phyloP scores from a whole-genome alignment of 2,888 invertebrate species.

The Chymomyza fuscimana region DNA sequence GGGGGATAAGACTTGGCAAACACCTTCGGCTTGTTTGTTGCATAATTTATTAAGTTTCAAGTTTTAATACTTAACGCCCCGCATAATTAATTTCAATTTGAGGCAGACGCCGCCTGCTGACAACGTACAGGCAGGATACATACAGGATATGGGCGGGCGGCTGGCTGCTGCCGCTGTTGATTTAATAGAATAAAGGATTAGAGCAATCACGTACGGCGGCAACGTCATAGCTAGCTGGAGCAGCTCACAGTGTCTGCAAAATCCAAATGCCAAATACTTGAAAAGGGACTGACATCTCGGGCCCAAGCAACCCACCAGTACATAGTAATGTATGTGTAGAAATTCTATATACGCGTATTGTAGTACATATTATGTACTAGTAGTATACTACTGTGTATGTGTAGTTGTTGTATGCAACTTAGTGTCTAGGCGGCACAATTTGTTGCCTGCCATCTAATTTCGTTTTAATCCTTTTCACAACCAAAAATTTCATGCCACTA shows the following conservation, averaged over 20 bases:
- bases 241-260: background rate
- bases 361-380: background rate
- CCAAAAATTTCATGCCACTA: constrained; percentile 62
- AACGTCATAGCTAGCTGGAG: background rate
- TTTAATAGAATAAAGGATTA: constrained; percentile 13
- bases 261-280: constrained; percentile 1
- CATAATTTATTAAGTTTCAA: constrained; percentile 62
- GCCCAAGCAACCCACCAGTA: background rate
- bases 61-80: constrained; percentile 36
- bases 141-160: background rate
- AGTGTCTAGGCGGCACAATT: background rate
- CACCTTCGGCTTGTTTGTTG: constrained; percentile 22
- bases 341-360: background rate
- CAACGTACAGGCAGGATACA: background rate
- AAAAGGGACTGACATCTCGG: background rate
- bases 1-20: constrained; percentile 10
- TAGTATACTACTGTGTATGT: background rate
- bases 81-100: constrained; percentile 61
- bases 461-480: constrained; percentile 62
- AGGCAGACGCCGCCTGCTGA: background rate
- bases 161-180: background rate
- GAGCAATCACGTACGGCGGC: background rate
- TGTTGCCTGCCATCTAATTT: constrained; percentile 46
- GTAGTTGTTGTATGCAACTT: background rate
- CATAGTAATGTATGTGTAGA: background rate